Base-by-base conservation (phyloP, 2,113 vertebrate genomes). In the Etheostoma spectabile region DNA sequence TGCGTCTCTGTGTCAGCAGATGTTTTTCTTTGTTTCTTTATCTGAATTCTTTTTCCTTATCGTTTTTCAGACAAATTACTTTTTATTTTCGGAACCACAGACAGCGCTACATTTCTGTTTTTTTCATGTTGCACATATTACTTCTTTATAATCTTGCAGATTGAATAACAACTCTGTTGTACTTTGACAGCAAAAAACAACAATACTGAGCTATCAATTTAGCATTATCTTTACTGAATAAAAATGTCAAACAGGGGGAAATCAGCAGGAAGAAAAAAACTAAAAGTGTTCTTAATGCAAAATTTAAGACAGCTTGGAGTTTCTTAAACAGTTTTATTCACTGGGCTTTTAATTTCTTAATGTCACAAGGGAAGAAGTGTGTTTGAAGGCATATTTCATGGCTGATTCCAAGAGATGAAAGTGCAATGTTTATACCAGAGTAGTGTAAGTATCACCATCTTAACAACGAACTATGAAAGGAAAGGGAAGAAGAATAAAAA, bases 11-110 rank as follows among this genome's bases (percentile, higher is more conserved):
- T 53, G 66, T 74, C 61, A 65, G 59, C 33, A 61, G 18, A 72
- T 13, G 51, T 16, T 49, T 67, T 35, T 22, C 38, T 73, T 61
- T 51, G 38, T 69, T 62, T 21, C n/a, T 18, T 65, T 57, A 19
- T 77, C 52, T 10, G 33, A 69, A 57, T 27, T 65, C 4, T 66
- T 62, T 68, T 62, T 57, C 8, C 53, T 73, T 86, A 76, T 84
- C 77, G 73, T 57, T 76, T 67, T 51, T 61, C 52, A 88, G 42
- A 74, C 49, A 77, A 79, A 79, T 82, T 33, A 42, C 60, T 56
- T 67, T 79, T 49, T 76, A 15, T 83, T 79, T 79, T 77, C 46
- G 4, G 57, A 70, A 59, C 18, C 35, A 18, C 51, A 80, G 64
- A 46, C 66, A 61, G 56, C 8, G 48, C 53, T 56, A 52, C 15